Evolutionary conservation across 2,113 vertebrate genomes (phyloP).

Genomic region (Psilopogon haemacephalus): DNA sequence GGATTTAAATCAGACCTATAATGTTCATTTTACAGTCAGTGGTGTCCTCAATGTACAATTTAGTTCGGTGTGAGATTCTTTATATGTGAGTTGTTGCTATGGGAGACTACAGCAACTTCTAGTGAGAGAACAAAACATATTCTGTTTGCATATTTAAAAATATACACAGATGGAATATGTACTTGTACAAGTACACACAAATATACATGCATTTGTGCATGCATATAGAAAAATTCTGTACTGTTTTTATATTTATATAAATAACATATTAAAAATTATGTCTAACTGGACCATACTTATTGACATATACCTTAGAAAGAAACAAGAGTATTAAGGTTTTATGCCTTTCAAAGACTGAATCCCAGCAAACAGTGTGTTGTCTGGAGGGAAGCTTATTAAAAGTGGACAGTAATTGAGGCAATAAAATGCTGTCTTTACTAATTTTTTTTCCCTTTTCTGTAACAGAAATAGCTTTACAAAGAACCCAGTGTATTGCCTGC

Average conservation of each 20-base stretch:
- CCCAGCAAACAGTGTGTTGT: background rate
- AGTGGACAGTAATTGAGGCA: background rate
- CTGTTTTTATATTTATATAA: background rate
- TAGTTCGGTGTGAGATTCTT: slow-evolving; percentile 33
- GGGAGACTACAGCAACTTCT: slow-evolving; percentile 36
- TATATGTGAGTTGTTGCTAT: slow-evolving; percentile 45
- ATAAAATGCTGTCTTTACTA: background rate
- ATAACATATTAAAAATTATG: background rate
- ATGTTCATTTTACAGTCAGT: background rate
- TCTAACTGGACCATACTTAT: background rate
- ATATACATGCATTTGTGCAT: background rate
- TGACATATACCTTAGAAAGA: background rate
- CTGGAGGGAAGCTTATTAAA: background rate
- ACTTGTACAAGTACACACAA: background rate
- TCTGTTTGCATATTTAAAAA: slow-evolving; percentile 36
- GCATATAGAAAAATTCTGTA: background rate
- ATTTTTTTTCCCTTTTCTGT: background rate
- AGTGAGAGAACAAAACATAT: background rate
- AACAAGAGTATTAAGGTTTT: background rate
- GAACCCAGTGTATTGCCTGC: background rate
- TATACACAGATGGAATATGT: background rate
- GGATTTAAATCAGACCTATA: slow-evolving; percentile 32
- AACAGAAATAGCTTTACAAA: background rate
- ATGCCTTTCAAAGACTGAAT: background rate
- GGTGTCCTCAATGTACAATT: background rate